phyloP scores from a whole-genome alignment of 1,140 invertebrate species.

The Monomorium pharaonis region DNA sequence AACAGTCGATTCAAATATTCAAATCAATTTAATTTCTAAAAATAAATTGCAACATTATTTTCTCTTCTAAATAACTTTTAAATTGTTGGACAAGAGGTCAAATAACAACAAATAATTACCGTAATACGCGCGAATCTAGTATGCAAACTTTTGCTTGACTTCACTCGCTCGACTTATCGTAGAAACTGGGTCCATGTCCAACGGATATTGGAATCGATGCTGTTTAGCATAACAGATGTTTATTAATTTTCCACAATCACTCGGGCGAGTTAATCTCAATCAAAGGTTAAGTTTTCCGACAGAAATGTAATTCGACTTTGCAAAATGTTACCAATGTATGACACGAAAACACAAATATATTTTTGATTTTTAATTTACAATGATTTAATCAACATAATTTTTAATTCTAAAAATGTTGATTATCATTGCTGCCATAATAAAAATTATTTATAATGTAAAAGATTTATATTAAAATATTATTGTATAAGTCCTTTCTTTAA shows the following conservation, averaged over 20 bases:
- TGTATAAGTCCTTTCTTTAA: neutral
- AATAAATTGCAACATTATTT: neutral
- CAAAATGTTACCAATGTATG: neutral
- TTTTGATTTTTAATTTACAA: neutral
- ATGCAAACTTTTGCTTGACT: constrained; percentile 12
- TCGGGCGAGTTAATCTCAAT: constrained; percentile 24
- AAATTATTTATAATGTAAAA: neutral
- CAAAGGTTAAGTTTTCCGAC: neutral
- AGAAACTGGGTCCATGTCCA: constrained; percentile 14
- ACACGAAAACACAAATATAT: neutral
- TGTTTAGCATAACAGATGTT: neutral
- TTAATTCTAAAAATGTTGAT: neutral
- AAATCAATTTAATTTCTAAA: neutral
- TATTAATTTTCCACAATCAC: constrained; percentile 26
- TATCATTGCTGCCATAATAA: neutral
- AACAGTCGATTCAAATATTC: neutral
- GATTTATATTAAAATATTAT: neutral
- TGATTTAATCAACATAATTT: neutral
- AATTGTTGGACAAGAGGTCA: constrained; percentile 22
- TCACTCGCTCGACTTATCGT: constrained; percentile 18
- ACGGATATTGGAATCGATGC: constrained; percentile 17
- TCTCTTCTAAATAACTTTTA: neutral
- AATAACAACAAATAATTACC: constrained; percentile 21
- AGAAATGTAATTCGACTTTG: neutral
- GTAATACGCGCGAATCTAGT: neutral